Percentiles rank a stretch among this genome's conserved stretches.
phyloP scores from a whole-genome alignment of 2,888 invertebrate genomes.

The Ophioninae sp. region DNA sequence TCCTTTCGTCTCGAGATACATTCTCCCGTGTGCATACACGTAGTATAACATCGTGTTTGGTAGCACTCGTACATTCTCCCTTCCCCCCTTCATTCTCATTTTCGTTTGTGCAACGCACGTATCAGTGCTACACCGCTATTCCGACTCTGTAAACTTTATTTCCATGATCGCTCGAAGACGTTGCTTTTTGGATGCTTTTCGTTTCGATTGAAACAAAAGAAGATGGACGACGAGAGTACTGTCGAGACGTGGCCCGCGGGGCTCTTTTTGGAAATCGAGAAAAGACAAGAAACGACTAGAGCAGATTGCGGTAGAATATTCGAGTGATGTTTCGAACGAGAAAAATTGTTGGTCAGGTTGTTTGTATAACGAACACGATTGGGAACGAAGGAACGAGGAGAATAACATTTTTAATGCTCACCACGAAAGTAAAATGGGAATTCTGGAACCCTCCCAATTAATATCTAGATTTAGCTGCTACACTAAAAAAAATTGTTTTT shows the following conservation, averaged over 20 bases:
- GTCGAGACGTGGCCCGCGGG: conserved; percentile 37
- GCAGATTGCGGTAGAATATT: conserved; percentile 1
- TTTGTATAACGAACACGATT: background rate
- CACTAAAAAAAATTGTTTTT: background rate
- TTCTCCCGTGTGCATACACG: conserved; percentile 33
- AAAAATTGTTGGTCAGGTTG: conserved; percentile 17
- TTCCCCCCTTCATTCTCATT: conserved; percentile 27
- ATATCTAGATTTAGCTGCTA: background rate
- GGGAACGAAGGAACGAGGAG: background rate
- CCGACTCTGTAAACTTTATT: conserved; percentile 23
- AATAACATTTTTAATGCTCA: background rate
- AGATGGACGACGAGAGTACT: conserved; percentile 20
- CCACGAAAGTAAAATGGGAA: background rate
- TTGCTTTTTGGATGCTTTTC: conserved; percentile 16
- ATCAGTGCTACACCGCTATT: conserved; percentile 9
- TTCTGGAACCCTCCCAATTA: background rate
- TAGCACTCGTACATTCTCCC: background rate
- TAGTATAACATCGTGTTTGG: conserved; percentile 36
- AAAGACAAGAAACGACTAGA: background rate
- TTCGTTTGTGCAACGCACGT: conserved; percentile 28
- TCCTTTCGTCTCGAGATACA: conserved; percentile 34
- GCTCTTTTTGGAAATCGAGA: conserved; percentile 9
- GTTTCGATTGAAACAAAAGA: conserved; percentile 19
- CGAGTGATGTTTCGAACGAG: background rate
- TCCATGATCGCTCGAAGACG: conserved; percentile 31